Evolutionary conservation across 2,113 vertebrate species (phyloP), one percentile per base, ranked within the genome.

Genomic region (Ochotona curzoniae): DNA sequence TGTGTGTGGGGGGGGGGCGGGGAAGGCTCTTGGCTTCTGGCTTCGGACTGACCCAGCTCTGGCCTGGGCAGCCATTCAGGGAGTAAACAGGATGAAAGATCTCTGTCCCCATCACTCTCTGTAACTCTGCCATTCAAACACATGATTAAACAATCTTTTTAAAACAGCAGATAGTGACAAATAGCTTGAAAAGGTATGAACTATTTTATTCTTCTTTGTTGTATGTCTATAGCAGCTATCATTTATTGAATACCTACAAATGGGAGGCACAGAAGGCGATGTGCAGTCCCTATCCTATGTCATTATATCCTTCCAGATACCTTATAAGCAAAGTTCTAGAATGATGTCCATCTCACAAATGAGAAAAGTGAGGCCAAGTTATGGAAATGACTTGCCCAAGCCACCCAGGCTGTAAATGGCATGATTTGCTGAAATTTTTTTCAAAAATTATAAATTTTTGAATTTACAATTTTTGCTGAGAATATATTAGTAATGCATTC

Each of bases 221-320:
- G 54, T 71, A 73, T 92, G 60, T 82, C 86, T 73, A 70, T 21
- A 54, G 6, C 9, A 21, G 13, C 20, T 73, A 8, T 64, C n/a
- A 84, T 81, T 94, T 78, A 94, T 11, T 49, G 66, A 75, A 17
- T 8, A 47, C 3, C 74, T 95, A 69, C 73, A 87, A 60, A 11
- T 74, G 63, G 60, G 81, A 94, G 57, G 67, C n/a, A 90, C 3
- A 35, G 73, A 44, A 44, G 32, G 1, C 35, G 23, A 87, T 54
- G 5, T 26, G 75, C 23, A 44, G 32, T 69, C 30, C 54, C 49
- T 78, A 38, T 32, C 67, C 80, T 12, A 83, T 87, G 94, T 71
- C 25, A 82, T 5, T 83, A 30, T 88, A 63, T 70, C 60, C 64
- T 87, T 47, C 51, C 8, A 70, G 47, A 7, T 8, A 12, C 26